phyloP scores from a whole-genome alignment of 2,797 vertebrate genomes.

The Tamandua tetradactyla region DNA sequence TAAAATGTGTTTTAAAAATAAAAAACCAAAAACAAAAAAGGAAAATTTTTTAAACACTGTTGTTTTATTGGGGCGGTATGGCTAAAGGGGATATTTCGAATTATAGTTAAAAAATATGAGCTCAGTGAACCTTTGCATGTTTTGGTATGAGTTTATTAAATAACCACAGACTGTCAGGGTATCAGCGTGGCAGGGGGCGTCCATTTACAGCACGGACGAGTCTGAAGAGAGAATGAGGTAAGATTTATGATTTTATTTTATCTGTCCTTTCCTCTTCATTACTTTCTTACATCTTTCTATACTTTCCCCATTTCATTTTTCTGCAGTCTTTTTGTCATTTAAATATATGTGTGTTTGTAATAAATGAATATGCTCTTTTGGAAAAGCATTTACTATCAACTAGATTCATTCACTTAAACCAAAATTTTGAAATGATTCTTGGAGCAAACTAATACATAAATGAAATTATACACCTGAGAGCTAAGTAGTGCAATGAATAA shows the following conservation, averaged over 20 bases:
- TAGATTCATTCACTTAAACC: slow-evolving; percentile 77
- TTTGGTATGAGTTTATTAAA: slow-evolving; percentile 92
- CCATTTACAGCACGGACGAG: slow-evolving; percentile 98
- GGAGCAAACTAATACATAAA: slow-evolving; percentile 62
- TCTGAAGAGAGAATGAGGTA: slow-evolving; percentile 99
- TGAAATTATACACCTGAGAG: slow-evolving; percentile 39
- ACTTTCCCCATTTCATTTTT: slow-evolving; percentile 69
- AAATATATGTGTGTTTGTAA: slow-evolving; percentile 6
- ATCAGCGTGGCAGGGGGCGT: slow-evolving; percentile 96
- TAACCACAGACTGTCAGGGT: slow-evolving; percentile 95
- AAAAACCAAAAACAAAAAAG: slow-evolving; percentile 65
- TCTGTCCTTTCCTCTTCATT: slow-evolving; percentile 82
- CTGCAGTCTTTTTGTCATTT: slow-evolving; percentile 66
- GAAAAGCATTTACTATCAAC: slow-evolving; percentile 71
- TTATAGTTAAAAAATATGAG: slow-evolving; percentile 84
- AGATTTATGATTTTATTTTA: slow-evolving; percentile 86
- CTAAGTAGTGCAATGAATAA: slow-evolving; percentile 63
- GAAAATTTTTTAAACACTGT: slow-evolving; percentile 59
- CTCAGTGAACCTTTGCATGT: slow-evolving; percentile 99
- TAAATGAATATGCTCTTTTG: slow-evolving; percentile 50
- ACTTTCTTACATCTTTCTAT: slow-evolving; percentile 73
- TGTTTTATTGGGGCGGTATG: slow-evolving; percentile 80
- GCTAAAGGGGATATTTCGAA: slow-evolving; percentile 82
- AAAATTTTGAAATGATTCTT: slow-evolving; percentile 72
- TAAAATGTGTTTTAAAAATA: slow-evolving; percentile 66